Conservation (phyloP, 2,888 invertebrate species). For the Meliscaeva auricollis region DNA sequence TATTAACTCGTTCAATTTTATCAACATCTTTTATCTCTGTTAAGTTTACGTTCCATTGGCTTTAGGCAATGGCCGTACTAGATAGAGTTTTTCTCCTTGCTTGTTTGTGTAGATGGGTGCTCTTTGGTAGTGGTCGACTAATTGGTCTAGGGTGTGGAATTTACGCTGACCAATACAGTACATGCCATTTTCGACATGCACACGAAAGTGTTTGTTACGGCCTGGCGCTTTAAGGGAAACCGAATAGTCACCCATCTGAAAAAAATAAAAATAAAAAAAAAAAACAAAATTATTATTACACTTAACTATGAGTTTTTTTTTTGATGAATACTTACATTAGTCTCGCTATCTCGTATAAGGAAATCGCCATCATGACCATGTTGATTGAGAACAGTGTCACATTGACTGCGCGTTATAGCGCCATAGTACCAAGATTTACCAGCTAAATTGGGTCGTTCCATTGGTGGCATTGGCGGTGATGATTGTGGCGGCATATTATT, state of each 20-base stretch:
- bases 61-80: constrained; percentile 96
- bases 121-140: constrained; percentile 99
- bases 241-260: constrained; percentile 98
- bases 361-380: constrained; percentile 99
- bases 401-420: constrained; percentile 96
- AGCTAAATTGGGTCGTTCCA: constrained; percentile 89
- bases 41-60: constrained; percentile 84
- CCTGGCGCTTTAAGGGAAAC: constrained; percentile 99
- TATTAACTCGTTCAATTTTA: constrained; percentile 29
- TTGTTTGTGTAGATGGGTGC: constrained; percentile 99
- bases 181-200: constrained; percentile 95
- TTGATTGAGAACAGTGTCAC: constrained; percentile 97
- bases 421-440: constrained; percentile 99
- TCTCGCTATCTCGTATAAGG: constrained; percentile 99
- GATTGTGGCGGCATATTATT: constrained; percentile 80
- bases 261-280: constrained; percentile 75
- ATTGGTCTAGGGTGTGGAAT: constrained; percentile 97
- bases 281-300: constrained; percentile 13
- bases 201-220: constrained; percentile 99
- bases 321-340: constrained; percentile 91
- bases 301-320: background rate
- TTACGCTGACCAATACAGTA: constrained; percentile 99
- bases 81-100: constrained; percentile 98
- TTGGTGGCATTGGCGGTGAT: constrained; percentile 81
- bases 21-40: constrained; percentile 30